These are phyloP conservation scores for Biston betularia DNA, from an alignment of 2,888 invertebrate species.

Conservation along the genomic window DNA sequence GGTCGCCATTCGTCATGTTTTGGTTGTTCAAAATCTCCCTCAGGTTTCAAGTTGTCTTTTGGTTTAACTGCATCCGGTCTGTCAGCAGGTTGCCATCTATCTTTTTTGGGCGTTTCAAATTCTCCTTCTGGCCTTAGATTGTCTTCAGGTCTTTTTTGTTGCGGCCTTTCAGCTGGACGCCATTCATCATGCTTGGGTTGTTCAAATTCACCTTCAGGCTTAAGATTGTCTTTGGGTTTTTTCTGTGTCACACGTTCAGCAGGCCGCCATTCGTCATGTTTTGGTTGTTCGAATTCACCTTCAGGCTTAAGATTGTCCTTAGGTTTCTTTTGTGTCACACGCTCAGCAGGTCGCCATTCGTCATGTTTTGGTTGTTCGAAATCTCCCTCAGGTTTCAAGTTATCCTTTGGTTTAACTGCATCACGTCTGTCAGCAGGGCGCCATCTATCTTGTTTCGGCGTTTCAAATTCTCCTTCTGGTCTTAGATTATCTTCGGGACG, in stretches of 20 bases:
- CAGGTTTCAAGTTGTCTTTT: slow-evolving; percentile 81
- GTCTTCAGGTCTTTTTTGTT: slow-evolving; percentile 59
- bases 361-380: slow-evolving; percentile 78
- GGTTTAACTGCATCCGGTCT: slow-evolving; percentile 63
- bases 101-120: slow-evolving; percentile 67
- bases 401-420: slow-evolving; percentile 62
- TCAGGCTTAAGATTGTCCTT: slow-evolving; percentile 74
- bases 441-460: slow-evolving; percentile 54
- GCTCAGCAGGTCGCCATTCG: slow-evolving; percentile 73
- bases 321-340: too few relatives aligned
- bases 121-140: slow-evolving; percentile 70
- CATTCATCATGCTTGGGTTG: slow-evolving; percentile 70
- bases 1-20: slow-evolving; percentile 80
- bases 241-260: slow-evolving; percentile 60
- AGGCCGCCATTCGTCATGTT: slow-evolving; percentile 67
- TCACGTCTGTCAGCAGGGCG: slow-evolving; percentile 79
- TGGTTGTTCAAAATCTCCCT: slow-evolving; percentile 86
- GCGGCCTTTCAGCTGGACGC: slow-evolving; percentile 68
- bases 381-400: slow-evolving; percentile 86
- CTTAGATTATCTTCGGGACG: slow-evolving; percentile 47
- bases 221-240: slow-evolving; percentile 84
- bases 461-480: slow-evolving; percentile 49
- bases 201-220: slow-evolving; percentile 87
- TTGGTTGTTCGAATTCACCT: slow-evolving; percentile 78
- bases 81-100: slow-evolving; percentile 64